These are phyloP conservation scores for Pseudotriccus pelzelni DNA, from an alignment of 2,797 vertebrate genomes.

Conservation along the genomic window DNA sequence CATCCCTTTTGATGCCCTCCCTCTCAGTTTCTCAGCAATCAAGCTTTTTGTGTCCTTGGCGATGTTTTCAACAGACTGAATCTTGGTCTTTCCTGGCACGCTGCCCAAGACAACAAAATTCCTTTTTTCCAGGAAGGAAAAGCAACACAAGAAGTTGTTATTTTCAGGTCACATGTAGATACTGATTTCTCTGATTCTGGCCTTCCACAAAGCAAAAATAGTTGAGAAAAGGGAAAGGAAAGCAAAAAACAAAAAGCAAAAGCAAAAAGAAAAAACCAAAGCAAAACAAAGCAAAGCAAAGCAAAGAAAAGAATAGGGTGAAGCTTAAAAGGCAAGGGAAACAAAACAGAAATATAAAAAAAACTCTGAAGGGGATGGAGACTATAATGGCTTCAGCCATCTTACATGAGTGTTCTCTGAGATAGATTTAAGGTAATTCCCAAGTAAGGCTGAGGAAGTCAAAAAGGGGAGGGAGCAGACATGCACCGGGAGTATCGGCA, in stretches of 20 bases:
- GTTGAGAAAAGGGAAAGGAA: not conserved
- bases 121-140: conserved; percentile 25
- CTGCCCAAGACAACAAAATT: not conserved
- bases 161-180: not conserved
- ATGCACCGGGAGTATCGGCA: not conserved
- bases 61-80: not conserved
- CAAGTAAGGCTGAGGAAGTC: not conserved
- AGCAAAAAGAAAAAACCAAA: no score
- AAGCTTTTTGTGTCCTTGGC: not conserved
- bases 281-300: no score
- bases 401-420: not conserved
- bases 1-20: not conserved
- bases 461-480: not conserved
- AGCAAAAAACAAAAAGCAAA: no score
- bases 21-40: not conserved
- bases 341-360: not conserved
- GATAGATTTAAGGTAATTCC: not conserved
- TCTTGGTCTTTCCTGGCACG: not conserved
- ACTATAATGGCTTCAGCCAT: not conserved
- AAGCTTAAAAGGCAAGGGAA: not conserved
- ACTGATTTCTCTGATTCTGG: not conserved
- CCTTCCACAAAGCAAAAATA: not conserved
- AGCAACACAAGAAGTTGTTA: not conserved
- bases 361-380: not conserved
- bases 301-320: no score